Percentiles rank a stretch among this genome's conserved stretches.
Evolutionary conservation across 2,797 vertebrate species (phyloP).

Genomic region (Lutjanus argentimaculatus): DNA sequence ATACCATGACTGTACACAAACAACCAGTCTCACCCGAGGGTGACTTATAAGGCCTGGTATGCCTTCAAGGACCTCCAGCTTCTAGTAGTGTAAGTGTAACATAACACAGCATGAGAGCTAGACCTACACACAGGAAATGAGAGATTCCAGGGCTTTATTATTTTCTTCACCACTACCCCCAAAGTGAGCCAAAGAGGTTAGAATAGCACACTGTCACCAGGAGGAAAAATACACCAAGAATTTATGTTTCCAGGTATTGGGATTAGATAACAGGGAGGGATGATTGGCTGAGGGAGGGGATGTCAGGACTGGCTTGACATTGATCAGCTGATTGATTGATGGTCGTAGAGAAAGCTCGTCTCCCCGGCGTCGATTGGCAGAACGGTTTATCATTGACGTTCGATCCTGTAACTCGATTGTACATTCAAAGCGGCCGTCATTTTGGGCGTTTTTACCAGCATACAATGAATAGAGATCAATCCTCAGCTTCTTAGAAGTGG

Average conservation of each 20-base stretch:
- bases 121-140: conserved; percentile 75
- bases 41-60: conserved; percentile 72
- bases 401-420: conserved; percentile 28
- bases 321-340: conserved; percentile 63
- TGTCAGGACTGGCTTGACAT: conserved; percentile 20
- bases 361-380: conserved; percentile 37
- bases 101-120: conserved; percentile 51
- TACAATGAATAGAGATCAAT: conserved; percentile 45
- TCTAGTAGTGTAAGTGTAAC: conserved; percentile 53
- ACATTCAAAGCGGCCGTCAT: conserved; percentile 39
- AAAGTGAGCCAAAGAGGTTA: conserved; percentile 51
- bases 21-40: conserved; percentile 43
- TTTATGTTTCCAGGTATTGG: conserved; percentile 53
- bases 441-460: conserved; percentile 26
- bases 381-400: conserved; percentile 59
- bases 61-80: conserved; percentile 49
- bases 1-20: conserved; percentile 54
- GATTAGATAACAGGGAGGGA: conserved; percentile 38
- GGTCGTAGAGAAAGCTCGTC: conserved; percentile 39
- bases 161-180: conserved; percentile 43
- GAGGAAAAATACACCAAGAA: conserved; percentile 36
- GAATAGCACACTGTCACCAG: conserved; percentile 41
- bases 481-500: conserved; percentile 4
- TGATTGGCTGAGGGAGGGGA: conserved; percentile 34
- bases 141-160: conserved; percentile 68